Conservation (phyloP, 1,140 invertebrate species). For the Halictus rubicundus region DNA sequence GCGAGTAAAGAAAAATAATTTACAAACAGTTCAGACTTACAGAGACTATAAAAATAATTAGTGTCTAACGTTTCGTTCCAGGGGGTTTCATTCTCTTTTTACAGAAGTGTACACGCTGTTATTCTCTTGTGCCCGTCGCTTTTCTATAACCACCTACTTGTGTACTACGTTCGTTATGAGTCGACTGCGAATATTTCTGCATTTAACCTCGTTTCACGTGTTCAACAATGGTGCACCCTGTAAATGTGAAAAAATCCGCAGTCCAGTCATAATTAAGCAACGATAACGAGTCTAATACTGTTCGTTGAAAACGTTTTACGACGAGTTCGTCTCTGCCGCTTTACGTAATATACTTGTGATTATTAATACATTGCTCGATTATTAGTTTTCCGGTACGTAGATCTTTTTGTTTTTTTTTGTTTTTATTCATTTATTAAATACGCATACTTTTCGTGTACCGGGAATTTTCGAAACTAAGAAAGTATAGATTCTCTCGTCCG, state of each 20-base stretch:
- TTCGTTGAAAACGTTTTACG: slow-evolving; percentile 35
- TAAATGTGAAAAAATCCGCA: not conserved
- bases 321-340: slow-evolving; percentile 19
- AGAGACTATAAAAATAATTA: slow-evolving; percentile 63
- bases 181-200: not conserved
- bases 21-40: slow-evolving; percentile 37
- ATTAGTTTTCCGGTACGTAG: slow-evolving; percentile 32
- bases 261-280: slow-evolving; percentile 51
- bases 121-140: slow-evolving; percentile 47
- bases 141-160: slow-evolving; percentile 26
- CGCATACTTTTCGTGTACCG: not conserved
- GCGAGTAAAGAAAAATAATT: slow-evolving; percentile 40
- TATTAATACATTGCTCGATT: slow-evolving; percentile 20
- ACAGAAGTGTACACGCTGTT: slow-evolving; percentile 50
- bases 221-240: not conserved
- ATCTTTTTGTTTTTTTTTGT: not conserved
- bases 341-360: slow-evolving; percentile 20
- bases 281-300: slow-evolving; percentile 61
- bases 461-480: not conserved
- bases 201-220: not conserved
- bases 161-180: slow-evolving; percentile 13
- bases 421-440: slow-evolving; percentile 5
- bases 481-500: not conserved
- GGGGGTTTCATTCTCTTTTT: slow-evolving; percentile 36
- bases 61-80: slow-evolving; percentile 39